Base-by-base conservation (phyloP, 2,888 invertebrate species). In the Melinaea menophilus region DNA sequence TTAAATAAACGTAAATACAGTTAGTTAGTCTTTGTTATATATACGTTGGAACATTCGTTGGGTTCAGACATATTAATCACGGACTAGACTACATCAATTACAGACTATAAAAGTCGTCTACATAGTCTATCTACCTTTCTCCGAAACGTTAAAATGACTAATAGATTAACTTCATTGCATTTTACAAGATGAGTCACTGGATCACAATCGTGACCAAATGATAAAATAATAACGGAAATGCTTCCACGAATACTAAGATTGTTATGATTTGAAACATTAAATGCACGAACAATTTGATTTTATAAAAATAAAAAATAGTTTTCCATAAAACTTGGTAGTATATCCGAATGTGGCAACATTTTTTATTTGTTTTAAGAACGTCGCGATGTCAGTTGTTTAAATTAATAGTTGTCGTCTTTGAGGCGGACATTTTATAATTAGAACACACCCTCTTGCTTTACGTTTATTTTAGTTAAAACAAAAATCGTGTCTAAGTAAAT, bases 391-490 rank as follows among this genome's bases (percentile, higher is more conserved):
- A 22, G 11, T 41, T 22, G 22, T 51, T 51, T 13, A 22, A 31
- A 31, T 51, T 51, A 51, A 31, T 51, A 51, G 51, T 51, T 31
- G 51, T n/a, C 48, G 48, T 31, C 51, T 51, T n/a, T 31, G 31
- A 51, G 12, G 7, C 51, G 31, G 51, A 51, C 51, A 51, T 31
- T 51, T 37, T 51, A 51, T 51, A 51, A 51, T 51, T 51, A 51
- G 51, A 51, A 7, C 31, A 2, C 51, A 51, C 51, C 51, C 51
- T 51, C 51, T 31, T 31, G 11, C 48, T 13, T n/a, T 22, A 5
- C 13, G 22, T 9, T 51, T 31, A 51, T 57, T 60, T 64, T 63
- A 63, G 41, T 41, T 41, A 2, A 41, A 9, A 41, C 9, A 41
- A 41, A 11, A 41, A 9, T 41, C 11, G 41, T 41, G 9, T 60